These are phyloP conservation scores for Tachyglossus aculeatus DNA, from an alignment of 2,797 vertebrate genomes.

Conservation along the genomic window DNA sequence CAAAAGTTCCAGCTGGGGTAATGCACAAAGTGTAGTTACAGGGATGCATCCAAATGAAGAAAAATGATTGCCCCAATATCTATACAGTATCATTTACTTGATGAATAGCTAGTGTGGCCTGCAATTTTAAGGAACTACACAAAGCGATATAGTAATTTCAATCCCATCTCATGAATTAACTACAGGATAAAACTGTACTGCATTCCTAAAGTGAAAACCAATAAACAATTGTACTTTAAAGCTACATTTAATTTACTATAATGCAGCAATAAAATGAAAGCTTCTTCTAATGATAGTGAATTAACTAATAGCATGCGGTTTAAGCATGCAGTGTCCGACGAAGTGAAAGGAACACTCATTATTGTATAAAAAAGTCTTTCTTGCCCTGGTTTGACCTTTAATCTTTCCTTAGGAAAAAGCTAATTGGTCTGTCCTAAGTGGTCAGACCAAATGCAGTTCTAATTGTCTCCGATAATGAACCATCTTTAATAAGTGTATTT, in stretches of 20 bases:
- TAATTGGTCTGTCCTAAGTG: background rate
- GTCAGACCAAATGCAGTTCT: background rate
- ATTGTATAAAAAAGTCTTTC: background rate
- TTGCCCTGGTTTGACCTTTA: background rate
- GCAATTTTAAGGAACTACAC: rapidly evolving
- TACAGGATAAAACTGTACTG: rapidly evolving
- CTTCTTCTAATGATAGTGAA: no score
- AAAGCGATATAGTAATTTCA: rapidly evolving
- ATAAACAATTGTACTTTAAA: rapidly evolving
- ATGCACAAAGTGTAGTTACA: no score
- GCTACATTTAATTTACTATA: rapidly evolving
- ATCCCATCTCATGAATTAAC: rapidly evolving
- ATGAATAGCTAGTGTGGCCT: rapidly evolving
- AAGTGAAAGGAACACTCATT: background rate
- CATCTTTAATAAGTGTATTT: no score
- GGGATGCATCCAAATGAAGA: no score
- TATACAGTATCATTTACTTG: rapidly evolving
- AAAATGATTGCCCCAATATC: background rate
- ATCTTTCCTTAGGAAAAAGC: background rate
- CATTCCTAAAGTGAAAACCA: rapidly evolving
- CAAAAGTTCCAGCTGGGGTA: no score
- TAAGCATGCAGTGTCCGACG: no score
- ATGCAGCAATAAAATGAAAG: background rate
- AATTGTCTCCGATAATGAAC: no score
- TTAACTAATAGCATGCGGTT: no score